phyloP scores from a whole-genome alignment of 2,113 vertebrate genomes.

The Rhegmatorhina hoffmannsi region DNA sequence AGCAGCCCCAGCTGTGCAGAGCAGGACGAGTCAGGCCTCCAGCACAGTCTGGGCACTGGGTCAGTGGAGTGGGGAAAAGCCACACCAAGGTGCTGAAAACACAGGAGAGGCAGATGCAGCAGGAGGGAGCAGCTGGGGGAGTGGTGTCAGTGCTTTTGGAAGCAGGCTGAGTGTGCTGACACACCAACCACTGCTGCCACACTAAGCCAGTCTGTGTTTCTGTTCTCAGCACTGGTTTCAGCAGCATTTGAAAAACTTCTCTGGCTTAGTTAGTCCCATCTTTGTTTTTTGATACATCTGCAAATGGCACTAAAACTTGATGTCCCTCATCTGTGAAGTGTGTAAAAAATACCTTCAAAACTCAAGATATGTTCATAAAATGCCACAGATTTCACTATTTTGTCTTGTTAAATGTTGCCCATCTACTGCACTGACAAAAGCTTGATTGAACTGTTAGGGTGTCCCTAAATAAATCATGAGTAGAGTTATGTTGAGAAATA shows the following conservation, averaged over 20 bases:
- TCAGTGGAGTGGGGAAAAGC: background rate
- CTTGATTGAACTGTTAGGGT: background rate
- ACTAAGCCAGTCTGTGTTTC: background rate
- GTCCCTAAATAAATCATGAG: background rate
- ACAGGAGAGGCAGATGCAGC: fast-evolving
- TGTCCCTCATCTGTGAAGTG: background rate
- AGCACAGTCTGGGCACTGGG: background rate
- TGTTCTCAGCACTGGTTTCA: background rate
- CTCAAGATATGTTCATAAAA: background rate
- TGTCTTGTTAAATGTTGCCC: background rate
- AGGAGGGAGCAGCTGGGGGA: background rate
- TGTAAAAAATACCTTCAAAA: background rate
- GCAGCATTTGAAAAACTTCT: background rate
- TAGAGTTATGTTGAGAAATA: background rate
- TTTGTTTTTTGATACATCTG: background rate
- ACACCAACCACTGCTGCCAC: background rate
- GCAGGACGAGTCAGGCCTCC: background rate
- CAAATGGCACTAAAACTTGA: background rate
- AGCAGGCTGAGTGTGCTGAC: background rate
- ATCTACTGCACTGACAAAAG: background rate
- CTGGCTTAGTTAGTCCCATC: background rate
- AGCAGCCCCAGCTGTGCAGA: background rate
- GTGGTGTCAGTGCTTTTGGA: background rate
- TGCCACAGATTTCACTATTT: background rate
- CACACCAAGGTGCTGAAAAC: fast-evolving